Evolutionary conservation across 2,797 vertebrate genomes (phyloP).

Genomic region (Acipenser oxyrinchus): DNA sequence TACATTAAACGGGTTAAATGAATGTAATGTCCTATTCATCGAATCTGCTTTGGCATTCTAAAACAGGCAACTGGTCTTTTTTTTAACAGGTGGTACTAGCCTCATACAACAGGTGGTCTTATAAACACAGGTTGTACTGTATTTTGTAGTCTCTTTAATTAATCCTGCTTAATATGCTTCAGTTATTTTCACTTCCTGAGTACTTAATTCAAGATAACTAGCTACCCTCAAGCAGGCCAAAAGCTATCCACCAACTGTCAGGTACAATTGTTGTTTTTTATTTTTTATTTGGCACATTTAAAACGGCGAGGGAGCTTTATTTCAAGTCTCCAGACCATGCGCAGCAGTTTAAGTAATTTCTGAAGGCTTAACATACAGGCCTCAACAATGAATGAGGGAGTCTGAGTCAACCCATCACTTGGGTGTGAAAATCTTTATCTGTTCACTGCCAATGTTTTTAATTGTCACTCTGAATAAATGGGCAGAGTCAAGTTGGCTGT

Average conservation of each 20-base stretch:
- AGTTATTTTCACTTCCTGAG: background rate
- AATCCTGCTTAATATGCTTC: conserved; percentile 22
- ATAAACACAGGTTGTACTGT: background rate
- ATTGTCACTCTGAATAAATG: conserved; percentile 29
- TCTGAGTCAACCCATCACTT: conserved; percentile 17
- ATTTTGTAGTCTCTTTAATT: conserved; percentile 35
- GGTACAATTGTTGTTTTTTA: conserved; percentile 28
- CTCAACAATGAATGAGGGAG: conserved; percentile 25
- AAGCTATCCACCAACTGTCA: conserved; percentile 28
- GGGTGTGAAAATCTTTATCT: conserved; percentile 30
- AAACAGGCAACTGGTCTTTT: background rate
- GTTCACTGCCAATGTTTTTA: conserved; percentile 47
- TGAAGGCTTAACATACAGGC: conserved; percentile 30
- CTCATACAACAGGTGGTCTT: background rate
- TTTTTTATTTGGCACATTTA: conserved; percentile 32
- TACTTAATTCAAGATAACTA: background rate
- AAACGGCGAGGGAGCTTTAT: conserved; percentile 33
- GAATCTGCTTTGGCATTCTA: too few species aligned
- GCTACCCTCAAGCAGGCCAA: background rate
- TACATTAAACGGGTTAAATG: too few species aligned
- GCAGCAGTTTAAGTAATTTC: conserved; percentile 26
- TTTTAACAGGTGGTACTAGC: background rate
- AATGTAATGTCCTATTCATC: too few species aligned
- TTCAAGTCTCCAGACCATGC: conserved; percentile 28
- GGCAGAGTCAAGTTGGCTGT: conserved; percentile 13